Base-by-base conservation (phyloP, 2,113 vertebrate genomes). In the Orycteropus afer region DNA sequence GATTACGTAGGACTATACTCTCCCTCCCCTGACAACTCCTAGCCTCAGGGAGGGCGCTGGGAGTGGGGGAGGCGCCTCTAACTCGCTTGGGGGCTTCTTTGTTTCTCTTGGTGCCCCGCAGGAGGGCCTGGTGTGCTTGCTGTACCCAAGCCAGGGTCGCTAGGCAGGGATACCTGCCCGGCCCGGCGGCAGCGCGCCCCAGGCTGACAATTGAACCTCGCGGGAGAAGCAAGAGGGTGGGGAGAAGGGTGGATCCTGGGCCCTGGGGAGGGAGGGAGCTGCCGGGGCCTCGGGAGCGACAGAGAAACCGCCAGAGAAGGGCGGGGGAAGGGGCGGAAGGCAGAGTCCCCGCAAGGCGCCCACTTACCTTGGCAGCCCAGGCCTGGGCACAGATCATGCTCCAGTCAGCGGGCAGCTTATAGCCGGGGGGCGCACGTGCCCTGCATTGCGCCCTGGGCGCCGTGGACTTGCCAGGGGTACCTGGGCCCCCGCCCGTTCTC, bases 311-410 rank as follows among this genome's bases (percentile, higher is more conserved):
- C 51, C 55, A 20, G 84, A 76, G 88, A 85, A 69, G 47, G 76
- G 94, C 32, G 74, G 57, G 34, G 83, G 67, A 53, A 74, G 93
- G 95, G 86, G 77, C 18, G 7, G 82, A 83, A 45, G 79, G 42
- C 63, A 83, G 92, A 67, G 78, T 90, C 61, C 71, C 77, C 37
- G 67, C 89, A 1, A 32, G 25, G 73, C 34, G 76, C 90, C 89
- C 78, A 94, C 97, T 95, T 98, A 98, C 98, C 98, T 98, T 98
- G 95, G 97, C 97, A 97, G 98, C 97, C 97, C 98, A 85, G 89
- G 98, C 94, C 98, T 97, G 98, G 96, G 97, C 96, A 96, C 98
- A 98, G 97, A 97, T 97, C 98, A 98, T 98, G 97, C 98, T 98
- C 98, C 98, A 77, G 71, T 90, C 73, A 8, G 92, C 42, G 49